Evolutionary conservation across 2,113 vertebrate species (phyloP).

Genomic region (Orcinus orca): DNA sequence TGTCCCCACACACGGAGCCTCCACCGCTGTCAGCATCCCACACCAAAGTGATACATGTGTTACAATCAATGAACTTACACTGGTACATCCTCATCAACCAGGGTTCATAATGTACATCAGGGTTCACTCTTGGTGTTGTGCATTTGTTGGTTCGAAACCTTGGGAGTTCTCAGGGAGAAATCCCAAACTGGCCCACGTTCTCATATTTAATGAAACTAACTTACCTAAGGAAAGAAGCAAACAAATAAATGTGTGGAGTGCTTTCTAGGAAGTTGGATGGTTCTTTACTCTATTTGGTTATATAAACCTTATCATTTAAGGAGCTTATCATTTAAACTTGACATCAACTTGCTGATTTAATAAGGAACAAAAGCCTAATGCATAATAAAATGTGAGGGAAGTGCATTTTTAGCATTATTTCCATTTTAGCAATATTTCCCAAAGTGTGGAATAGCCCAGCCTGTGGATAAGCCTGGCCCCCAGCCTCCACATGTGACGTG

Average conservation of each 20-base stretch:
- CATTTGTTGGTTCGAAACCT: background rate
- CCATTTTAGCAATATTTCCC: background rate
- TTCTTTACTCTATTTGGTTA: background rate
- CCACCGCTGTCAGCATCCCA: background rate
- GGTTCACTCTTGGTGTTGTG: background rate
- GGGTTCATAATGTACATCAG: background rate
- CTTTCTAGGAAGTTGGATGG: background rate
- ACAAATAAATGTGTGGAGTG: background rate
- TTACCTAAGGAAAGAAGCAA: background rate
- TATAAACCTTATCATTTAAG: background rate
- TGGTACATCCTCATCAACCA: background rate
- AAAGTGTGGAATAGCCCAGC: background rate
- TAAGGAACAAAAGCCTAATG: background rate
- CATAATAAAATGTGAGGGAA: background rate
- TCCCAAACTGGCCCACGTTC: background rate
- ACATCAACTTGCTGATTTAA: background rate
- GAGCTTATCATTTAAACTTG: background rate
- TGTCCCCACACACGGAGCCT: background rate
- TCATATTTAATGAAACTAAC: background rate
- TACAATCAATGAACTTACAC: background rate
- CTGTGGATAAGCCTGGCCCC: background rate
- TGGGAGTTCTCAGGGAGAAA: background rate
- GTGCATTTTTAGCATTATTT: too few species aligned
- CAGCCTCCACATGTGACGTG: background rate
- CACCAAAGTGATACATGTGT: background rate